Evolutionary conservation across 2,888 invertebrate species (phyloP).

Genomic region (Crematogaster levior): DNA sequence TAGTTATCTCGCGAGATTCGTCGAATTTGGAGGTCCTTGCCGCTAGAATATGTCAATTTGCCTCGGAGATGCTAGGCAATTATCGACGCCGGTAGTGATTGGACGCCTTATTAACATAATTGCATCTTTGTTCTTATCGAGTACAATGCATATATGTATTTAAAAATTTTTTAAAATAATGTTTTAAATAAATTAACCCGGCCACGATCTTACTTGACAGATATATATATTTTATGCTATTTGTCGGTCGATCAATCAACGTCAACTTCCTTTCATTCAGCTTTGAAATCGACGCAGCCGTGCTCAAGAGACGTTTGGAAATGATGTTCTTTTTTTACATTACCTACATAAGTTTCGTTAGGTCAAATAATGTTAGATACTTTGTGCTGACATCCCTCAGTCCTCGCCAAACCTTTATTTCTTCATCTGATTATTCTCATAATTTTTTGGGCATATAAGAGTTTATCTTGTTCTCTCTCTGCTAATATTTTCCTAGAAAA

Average conservation of each 20-base stretch:
- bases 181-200: too few species aligned
- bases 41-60: too few species aligned
- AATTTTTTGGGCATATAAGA: not conserved
- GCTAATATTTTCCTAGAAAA: not conserved
- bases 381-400: not conserved
- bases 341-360: not conserved
- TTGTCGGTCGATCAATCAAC: constrained; percentile 24
- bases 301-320: not conserved
- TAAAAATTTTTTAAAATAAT: too few species aligned
- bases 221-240: constrained; percentile 15
- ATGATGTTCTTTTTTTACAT: not conserved
- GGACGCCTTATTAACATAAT: too few species aligned
- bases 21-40: too few species aligned
- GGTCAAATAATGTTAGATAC: not conserved
- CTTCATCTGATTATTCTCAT: not conserved
- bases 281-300: not conserved
- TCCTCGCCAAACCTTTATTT: not conserved
- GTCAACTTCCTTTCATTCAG: constrained; percentile 15
- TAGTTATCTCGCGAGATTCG: too few species aligned
- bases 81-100: too few species aligned
- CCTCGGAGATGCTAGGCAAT: too few species aligned
- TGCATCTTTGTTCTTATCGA: too few species aligned
- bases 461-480: not conserved
- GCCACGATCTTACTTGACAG: too few species aligned
- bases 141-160: too few species aligned